phyloP scores from a whole-genome alignment of 2,888 invertebrate genomes.

The Pammene fasciana region DNA sequence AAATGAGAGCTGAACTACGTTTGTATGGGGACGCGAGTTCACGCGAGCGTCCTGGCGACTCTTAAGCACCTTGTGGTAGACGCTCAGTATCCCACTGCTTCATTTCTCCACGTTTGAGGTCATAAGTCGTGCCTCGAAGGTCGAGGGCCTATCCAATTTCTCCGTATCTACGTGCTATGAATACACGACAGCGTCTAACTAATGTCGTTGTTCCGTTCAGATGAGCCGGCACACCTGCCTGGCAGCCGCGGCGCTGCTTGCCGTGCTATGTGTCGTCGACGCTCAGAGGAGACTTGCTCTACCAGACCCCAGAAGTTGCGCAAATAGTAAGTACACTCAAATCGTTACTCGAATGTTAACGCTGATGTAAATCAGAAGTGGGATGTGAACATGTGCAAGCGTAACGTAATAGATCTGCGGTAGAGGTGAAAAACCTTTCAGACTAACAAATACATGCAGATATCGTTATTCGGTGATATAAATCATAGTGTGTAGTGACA shows the following conservation, averaged over 20 bases:
- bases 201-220: constrained; percentile 52
- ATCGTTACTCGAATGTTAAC: neutral
- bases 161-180: neutral
- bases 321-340: constrained; percentile 88
- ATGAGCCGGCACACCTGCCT: constrained; percentile 76
- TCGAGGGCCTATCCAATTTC: neutral
- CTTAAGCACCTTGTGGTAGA: too few relatives aligned
- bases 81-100: neutral
- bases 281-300: constrained; percentile 93
- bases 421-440: too few relatives aligned
- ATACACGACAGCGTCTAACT: neutral
- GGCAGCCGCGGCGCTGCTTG: constrained; percentile 72
- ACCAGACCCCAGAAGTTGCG: constrained; percentile 94
- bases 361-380: neutral
- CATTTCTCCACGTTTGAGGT: neutral
- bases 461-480: too few relatives aligned
- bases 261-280: constrained; percentile 87
- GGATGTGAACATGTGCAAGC: too few relatives aligned
- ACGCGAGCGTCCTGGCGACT: too few relatives aligned
- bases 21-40: too few relatives aligned
- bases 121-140: neutral
- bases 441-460: too few relatives aligned
- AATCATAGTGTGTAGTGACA: too few relatives aligned
- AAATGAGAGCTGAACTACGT: too few relatives aligned
- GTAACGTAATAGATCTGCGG: too few relatives aligned